Percentiles rank a stretch among this genome's conserved stretches.
Evolutionary conservation across 2,797 vertebrate species (phyloP).

Genomic region (Centropyge bicolor): DNA sequence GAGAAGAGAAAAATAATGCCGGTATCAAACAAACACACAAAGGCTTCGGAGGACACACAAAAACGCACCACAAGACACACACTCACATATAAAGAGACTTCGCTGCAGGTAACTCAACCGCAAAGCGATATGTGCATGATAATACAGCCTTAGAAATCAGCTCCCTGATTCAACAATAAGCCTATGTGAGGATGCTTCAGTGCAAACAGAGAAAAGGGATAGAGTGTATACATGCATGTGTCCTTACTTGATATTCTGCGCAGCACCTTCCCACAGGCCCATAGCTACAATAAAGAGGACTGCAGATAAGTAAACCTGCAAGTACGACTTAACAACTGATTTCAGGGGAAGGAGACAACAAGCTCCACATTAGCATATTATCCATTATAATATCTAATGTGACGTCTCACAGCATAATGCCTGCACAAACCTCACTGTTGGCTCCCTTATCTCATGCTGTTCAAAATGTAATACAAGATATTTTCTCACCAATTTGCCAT

Average conservation of each 20-base stretch:
- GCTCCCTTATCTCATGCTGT: neutral
- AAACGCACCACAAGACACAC: neutral
- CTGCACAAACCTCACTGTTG: neutral
- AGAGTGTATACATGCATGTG: conserved; percentile 29
- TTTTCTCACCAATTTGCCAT: neutral
- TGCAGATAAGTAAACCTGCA: conserved; percentile 46
- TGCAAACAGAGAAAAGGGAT: conserved; percentile 30
- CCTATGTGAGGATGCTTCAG: conserved; percentile 27
- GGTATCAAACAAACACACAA: conserved; percentile 30
- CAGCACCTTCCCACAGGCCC: conserved; percentile 41
- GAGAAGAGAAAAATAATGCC: conserved; percentile 38
- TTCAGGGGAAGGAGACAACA: conserved; percentile 25
- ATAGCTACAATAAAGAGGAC: conserved; percentile 20
- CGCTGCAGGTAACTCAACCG: conserved; percentile 32
- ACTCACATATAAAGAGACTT: conserved; percentile 6
- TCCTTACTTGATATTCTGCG: conserved; percentile 58
- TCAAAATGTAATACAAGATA: neutral
- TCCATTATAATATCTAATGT: conserved; percentile 13
- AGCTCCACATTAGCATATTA: conserved; percentile 30
- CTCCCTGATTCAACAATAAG: conserved; percentile 39
- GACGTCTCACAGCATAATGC: neutral
- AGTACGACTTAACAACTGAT: conserved; percentile 28
- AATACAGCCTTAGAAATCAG: conserved; percentile 40
- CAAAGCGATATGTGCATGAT: conserved; percentile 26
- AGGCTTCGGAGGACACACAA: neutral